phyloP scores from a whole-genome alignment of 2,797 vertebrate genomes.

The Neosalanx taihuensis region DNA sequence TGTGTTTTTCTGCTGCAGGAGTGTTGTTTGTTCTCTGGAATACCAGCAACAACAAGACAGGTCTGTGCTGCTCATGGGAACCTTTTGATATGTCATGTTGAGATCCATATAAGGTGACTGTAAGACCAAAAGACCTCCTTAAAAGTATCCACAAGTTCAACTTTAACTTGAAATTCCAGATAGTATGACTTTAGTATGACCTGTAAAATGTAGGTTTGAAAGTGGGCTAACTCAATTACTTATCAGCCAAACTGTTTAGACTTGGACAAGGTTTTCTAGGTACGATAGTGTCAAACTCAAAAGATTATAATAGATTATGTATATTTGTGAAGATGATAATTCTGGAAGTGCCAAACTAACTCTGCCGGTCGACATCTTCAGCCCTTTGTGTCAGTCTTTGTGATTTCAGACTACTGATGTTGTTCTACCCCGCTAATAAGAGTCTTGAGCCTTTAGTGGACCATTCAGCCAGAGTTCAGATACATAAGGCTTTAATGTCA shows the following conservation, averaged over 20 bases:
- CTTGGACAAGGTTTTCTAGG: too few species aligned
- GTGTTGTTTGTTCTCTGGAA: constrained; percentile 35
- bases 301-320: too few species aligned
- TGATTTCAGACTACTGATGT: background rate
- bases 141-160: background rate
- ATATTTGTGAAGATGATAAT: too few species aligned
- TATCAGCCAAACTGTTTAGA: constrained; percentile 1
- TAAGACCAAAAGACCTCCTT: background rate
- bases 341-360: too few species aligned
- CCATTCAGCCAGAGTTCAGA: constrained; percentile 15
- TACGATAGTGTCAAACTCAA: too few species aligned
- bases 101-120: background rate
- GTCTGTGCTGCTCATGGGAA: constrained; percentile 14
- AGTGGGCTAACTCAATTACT: too few species aligned
- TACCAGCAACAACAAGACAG: constrained; percentile 26
- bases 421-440: constrained; percentile 4
- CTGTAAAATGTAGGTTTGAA: too few species aligned
- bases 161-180: background rate
- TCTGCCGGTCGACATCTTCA: too few species aligned
- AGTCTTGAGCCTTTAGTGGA: constrained; percentile 4
- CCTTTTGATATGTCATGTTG: constrained; percentile 22
- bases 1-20: constrained; percentile 48
- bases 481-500: constrained; percentile 38
- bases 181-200: too few species aligned
- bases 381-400: too few species aligned